Base-by-base conservation (phyloP, 1,140 invertebrate genomes). In the Leptinotarsa texana region DNA sequence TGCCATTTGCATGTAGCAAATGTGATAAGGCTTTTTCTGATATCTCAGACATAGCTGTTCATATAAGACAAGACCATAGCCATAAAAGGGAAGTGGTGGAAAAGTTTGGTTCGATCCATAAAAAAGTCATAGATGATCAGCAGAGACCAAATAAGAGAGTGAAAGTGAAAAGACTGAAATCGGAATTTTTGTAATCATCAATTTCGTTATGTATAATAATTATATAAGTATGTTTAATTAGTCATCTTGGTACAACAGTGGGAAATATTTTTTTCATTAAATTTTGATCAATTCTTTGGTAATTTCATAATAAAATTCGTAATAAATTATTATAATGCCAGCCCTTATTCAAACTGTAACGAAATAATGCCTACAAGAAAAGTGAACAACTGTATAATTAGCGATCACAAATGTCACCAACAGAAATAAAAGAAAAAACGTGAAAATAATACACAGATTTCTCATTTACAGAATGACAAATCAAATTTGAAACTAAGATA, bases 1-100 rank as follows among this genome's bases (percentile, higher is more conserved):
- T 77, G 18, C 80, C 80, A n/a, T 82, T 78, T 65, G 81, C 80
- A 15, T 82, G 81, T 73, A 80, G 75, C 27, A 80, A 79, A 65
- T 82, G 81, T 68, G 77, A 80, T 69, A 74, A 76, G 63, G 76
- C 79, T 0, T 82, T 82, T 75, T 66, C 75, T 3, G 69, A 77
- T 70, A 81, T 77, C 13, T 69, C 72, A 49, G 80, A 82, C 61
- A 68, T 82, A 3, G 77, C 76, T 8, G 57, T 48, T 24, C 81
- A 82, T 76, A 69, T 81, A 57, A 74, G 73, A 51, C 57, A 57
- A 33, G 79, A 76, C 24, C 79, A 81, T 24, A 71, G 4, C 17
- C 66, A 47, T 47, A 71, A 71, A 42, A 27, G 57, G 13, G 33
- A 57, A 18, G 68, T 49, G 47, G 27, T 49, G 66, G 17, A 49